Percentiles rank a stretch among this genome's conserved stretches.
Evolutionary conservation across 2,888 invertebrate genomes (phyloP).

Genomic region (Andrena trimmerana): DNA sequence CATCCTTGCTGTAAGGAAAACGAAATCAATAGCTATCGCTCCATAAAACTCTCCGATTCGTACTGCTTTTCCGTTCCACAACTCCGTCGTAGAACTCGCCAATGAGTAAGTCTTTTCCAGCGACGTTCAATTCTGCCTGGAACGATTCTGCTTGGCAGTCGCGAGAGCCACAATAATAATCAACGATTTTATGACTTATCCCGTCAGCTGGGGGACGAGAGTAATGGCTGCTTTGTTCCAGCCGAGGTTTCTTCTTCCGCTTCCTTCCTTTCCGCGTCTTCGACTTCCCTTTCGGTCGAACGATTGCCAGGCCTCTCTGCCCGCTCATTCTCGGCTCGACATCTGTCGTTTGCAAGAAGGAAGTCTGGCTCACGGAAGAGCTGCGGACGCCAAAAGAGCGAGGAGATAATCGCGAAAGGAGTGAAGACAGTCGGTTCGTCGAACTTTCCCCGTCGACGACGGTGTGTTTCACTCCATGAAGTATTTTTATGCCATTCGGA

Average conservation of each 20-base stretch:
- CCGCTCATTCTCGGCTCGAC: constrained; percentile 34
- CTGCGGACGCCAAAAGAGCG: constrained; percentile 33
- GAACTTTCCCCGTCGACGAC: constrained; percentile 21
- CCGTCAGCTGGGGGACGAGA: constrained; percentile 63
- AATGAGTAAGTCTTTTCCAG: constrained; percentile 3
- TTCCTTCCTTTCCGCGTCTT: constrained; percentile 40
- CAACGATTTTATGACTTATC: constrained; percentile 48
- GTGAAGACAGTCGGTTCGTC: constrained; percentile 23
- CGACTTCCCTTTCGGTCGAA: constrained; percentile 41
- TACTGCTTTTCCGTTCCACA: background rate
- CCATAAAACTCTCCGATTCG: background rate
- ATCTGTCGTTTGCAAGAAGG: constrained; percentile 44
- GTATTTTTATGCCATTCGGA: too few relatives aligned
- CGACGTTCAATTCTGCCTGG: background rate
- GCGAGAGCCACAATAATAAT: constrained; percentile 48
- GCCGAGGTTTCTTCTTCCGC: constrained; percentile 47
- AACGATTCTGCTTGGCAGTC: background rate
- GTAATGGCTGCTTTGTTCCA: constrained; percentile 65
- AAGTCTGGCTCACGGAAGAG: constrained; percentile 32
- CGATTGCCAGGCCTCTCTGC: constrained; percentile 34
- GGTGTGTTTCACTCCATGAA: too few relatives aligned
- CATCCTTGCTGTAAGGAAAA: background rate
- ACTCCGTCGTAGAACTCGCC: background rate
- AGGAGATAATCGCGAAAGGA: constrained; percentile 36
- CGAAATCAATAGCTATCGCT: background rate